Conservation (phyloP, 2,797 vertebrate genomes). For the Crocodylus rhombifer region DNA sequence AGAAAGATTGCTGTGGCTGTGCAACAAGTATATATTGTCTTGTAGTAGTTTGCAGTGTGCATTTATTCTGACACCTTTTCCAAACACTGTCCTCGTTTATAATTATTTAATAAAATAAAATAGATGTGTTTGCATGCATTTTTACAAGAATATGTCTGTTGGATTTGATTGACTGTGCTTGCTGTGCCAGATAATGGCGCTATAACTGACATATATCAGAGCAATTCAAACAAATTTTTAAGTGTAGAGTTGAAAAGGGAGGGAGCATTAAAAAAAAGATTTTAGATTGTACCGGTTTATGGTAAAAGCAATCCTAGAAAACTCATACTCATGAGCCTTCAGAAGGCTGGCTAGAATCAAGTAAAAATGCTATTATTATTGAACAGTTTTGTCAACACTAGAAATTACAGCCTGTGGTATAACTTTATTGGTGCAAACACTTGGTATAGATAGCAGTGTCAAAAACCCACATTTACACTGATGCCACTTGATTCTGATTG, state of each 20-base stretch:
- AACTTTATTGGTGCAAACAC: background rate
- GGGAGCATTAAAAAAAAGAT: rapidly evolving
- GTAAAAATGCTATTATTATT: background rate
- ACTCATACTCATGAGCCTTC: background rate
- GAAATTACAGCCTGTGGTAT: background rate
- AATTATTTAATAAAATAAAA: background rate
- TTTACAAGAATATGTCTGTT: background rate
- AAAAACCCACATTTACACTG: background rate
- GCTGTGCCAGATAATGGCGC: background rate
- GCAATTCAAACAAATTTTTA: background rate
- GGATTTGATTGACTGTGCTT: background rate
- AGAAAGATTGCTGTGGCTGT: background rate
- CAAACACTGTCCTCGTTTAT: background rate
- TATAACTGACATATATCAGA: background rate
- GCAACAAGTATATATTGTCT: background rate
- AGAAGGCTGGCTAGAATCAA: background rate
- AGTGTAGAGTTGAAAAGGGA: background rate
- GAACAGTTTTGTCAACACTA: background rate
- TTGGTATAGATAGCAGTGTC: background rate
- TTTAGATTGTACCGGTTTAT: background rate
- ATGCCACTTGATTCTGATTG: background rate
- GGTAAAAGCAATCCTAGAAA: background rate
- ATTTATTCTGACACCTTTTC: background rate
- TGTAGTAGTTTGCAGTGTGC: background rate
- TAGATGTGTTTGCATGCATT: background rate